phyloP scores from a whole-genome alignment of 37 sponge, comb jelly and placozoan species.

The Spongia lamella region DNA sequence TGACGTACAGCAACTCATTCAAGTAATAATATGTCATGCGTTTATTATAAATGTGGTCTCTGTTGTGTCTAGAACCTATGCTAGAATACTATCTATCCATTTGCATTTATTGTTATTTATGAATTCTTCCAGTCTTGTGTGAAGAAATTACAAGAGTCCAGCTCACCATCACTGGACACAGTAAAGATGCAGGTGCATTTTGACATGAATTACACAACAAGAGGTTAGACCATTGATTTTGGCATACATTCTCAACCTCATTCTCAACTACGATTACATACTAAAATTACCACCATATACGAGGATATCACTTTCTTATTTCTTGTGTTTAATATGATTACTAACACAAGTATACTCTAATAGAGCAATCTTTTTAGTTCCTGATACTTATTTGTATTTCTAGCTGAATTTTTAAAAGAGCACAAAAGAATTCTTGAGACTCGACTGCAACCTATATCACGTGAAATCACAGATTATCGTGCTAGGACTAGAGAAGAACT shows the following conservation, averaged over 20 bases:
- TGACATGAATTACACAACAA: constrained; percentile 97
- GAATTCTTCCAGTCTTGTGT: constrained; percentile 69
- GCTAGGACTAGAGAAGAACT: constrained; percentile 95
- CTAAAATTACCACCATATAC: too few relatives aligned
- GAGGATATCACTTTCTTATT: too few relatives aligned
- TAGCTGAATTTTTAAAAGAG: constrained; percentile 89
- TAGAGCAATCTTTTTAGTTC: background rate
- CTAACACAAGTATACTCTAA: too few relatives aligned
- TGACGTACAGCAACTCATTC: constrained; percentile 93
- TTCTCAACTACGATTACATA: too few relatives aligned
- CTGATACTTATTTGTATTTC: too few relatives aligned
- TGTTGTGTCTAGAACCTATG: background rate
- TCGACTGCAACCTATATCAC: constrained; percentile 74
- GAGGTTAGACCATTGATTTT: constrained; percentile 55
- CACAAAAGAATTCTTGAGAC: constrained; percentile 85
- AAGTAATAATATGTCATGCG: constrained; percentile 34
- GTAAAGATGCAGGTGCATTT: constrained; percentile 98
- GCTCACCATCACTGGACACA: constrained; percentile 91
- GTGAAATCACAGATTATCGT: constrained; percentile 91
- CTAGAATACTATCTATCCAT: background rate
- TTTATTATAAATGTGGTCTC: background rate
- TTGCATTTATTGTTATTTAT: background rate
- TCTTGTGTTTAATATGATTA: too few relatives aligned
- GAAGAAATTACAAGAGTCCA: constrained; percentile 55
- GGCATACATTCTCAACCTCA: too few relatives aligned